Base-by-base conservation (phyloP, 2,888 invertebrate species). In the Apeira syringaria region DNA sequence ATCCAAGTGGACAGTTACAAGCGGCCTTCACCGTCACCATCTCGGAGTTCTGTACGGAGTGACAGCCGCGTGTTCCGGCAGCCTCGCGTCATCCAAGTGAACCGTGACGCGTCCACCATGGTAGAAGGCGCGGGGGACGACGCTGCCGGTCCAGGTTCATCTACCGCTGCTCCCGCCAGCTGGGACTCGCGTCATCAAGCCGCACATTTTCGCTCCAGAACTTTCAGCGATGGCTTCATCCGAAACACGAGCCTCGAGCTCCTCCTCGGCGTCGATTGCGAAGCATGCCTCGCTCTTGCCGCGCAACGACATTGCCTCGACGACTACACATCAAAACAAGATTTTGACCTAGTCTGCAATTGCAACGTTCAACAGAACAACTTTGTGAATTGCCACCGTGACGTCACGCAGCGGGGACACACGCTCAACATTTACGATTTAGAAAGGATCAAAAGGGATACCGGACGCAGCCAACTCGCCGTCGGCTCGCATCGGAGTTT, bases 31-130 rank as follows among this genome's bases (percentile, higher is more conserved):
- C 90, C 90, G 9, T 90, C 89, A 13, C 87, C 90, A 7, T 85
- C 88, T 5, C 78, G 89, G 31, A 86, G 82, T 50, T 86, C 88
- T 11, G 80, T 88, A 46, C 80, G 89, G 17, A 89, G 86, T 39
- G 87, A 88, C 53, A 86, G 84, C 50, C 74, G 84, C 26, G 77
- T 79, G 36, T 76, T 79, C 43, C 80, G 90, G 31, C 87, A 87
- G 56, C 90, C 90, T 18, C 83, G 89, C 24, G 86, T 90, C 44
- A 90, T 90, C 53, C 83, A 81, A 32, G 90, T 90, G 42, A 90
- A 90, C 61, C 80, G 90, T 13, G 90, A 90, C 61, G 90, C 86
- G 6, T 73, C 89, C 48, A 90, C 90, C 22, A 90, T 90, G 90
- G 81, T 89, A 63, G 90, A 87, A 26, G 82, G 75, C 20, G 80